Evolutionary conservation across 2,113 vertebrate genomes (phyloP).

Genomic region (Burhinus oedicnemus): DNA sequence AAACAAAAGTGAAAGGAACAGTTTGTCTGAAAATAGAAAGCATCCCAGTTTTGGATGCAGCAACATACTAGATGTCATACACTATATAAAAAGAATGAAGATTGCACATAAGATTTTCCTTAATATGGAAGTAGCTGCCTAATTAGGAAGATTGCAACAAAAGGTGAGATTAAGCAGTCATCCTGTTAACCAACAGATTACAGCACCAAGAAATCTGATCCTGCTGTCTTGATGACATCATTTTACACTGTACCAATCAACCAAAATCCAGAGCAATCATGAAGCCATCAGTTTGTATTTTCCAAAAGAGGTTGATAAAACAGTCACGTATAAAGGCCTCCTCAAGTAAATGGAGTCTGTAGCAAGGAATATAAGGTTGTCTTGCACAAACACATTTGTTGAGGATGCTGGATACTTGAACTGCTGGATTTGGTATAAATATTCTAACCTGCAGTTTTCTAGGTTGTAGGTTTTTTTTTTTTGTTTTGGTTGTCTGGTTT

Average conservation of each 20-base stretch:
- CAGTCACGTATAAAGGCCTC: background rate
- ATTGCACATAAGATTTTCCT: background rate
- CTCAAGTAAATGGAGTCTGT: background rate
- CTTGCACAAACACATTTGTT: background rate
- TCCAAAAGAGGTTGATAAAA: background rate
- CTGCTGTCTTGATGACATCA: background rate
- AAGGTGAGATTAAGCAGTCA: background rate
- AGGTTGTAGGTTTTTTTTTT: too few species aligned
- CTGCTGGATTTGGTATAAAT: background rate
- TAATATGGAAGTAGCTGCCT: background rate
- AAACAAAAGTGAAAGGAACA: background rate
- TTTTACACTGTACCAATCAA: background rate
- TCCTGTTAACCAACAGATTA: background rate
- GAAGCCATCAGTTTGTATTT: background rate
- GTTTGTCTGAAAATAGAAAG: background rate
- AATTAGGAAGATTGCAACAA: background rate
- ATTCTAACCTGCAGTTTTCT: background rate
- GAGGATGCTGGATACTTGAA: background rate
- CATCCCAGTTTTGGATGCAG: background rate
- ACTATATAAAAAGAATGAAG: background rate
- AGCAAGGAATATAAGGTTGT: background rate
- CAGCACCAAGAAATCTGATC: background rate
- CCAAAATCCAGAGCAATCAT: background rate
- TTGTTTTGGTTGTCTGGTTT: too few species aligned
- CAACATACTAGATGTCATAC: background rate